These are phyloP conservation scores for Eupsittula cactorum DNA, from an alignment of 2,113 vertebrate species.

Conservation along the genomic window DNA sequence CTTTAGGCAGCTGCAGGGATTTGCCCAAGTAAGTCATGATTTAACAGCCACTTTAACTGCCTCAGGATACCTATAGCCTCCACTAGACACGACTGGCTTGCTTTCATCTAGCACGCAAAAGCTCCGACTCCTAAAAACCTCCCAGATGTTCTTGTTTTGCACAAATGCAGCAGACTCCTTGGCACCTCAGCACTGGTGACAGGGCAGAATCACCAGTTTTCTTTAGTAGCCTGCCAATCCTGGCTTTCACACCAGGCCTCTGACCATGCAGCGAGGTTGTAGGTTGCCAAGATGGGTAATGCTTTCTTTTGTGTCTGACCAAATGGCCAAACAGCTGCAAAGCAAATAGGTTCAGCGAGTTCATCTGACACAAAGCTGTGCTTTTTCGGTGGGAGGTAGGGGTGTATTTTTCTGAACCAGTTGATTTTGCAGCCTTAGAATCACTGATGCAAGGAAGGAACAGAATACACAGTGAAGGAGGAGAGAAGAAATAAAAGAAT, in stretches of 20 bases:
- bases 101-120: background rate
- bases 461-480: background rate
- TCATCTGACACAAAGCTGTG: background rate
- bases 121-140: background rate
- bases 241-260: background rate
- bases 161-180: background rate
- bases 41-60: fast-evolving
- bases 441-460: background rate
- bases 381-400: background rate
- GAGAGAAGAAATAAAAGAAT: background rate
- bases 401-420: background rate
- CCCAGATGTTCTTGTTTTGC: background rate
- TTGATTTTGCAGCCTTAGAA: background rate
- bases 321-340: background rate
- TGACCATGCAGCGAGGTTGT: fast-evolving
- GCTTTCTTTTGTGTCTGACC: background rate
- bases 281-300: background rate
- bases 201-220: background rate
- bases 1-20: background rate
- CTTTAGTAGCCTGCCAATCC: background rate
- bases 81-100: fast-evolving
- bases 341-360: background rate
- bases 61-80: background rate
- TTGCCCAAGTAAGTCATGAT: fast-evolving
- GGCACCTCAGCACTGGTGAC: background rate